These are phyloP conservation scores for Mormyrus proboscirostris DNA, from an alignment of 2,797 vertebrate genomes.

Conservation along the genomic window DNA sequence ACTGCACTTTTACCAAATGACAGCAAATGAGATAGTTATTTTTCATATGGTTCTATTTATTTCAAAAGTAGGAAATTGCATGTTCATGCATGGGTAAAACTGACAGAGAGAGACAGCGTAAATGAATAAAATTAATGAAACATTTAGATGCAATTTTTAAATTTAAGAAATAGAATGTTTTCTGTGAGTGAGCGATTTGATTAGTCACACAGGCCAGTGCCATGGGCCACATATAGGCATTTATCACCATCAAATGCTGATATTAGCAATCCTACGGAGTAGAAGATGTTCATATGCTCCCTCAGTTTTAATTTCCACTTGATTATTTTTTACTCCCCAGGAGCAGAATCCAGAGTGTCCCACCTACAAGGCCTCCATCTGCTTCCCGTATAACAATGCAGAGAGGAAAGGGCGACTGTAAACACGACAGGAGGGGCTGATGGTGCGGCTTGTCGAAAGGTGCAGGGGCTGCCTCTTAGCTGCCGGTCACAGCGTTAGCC, in stretches of 20 bases:
- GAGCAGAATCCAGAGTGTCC: slow-evolving; percentile 63
- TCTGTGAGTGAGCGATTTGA: slow-evolving; percentile 28
- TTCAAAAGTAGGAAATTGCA: slow-evolving; percentile 6
- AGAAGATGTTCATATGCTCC: slow-evolving; percentile 49
- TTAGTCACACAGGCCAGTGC: slow-evolving; percentile 51
- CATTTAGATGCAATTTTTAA: background rate
- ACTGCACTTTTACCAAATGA: background rate
- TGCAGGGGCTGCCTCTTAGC: slow-evolving; percentile 27
- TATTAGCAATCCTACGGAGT: slow-evolving; percentile 50
- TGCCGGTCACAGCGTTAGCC: slow-evolving; percentile 16
- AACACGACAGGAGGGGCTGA: background rate
- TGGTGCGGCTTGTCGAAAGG: background rate
- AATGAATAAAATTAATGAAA: slow-evolving; percentile 10
- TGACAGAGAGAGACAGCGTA: background rate
- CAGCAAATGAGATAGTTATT: background rate
- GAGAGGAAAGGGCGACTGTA: slow-evolving; percentile 13
- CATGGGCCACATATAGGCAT: slow-evolving; percentile 49
- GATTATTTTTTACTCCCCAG: slow-evolving; percentile 40
- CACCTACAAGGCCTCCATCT: slow-evolving; percentile 74
- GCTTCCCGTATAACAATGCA: slow-evolving; percentile 45
- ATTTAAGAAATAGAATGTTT: slow-evolving; percentile 13
- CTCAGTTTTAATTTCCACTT: slow-evolving; percentile 50
- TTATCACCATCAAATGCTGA: slow-evolving; percentile 58
- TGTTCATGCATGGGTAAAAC: slow-evolving; percentile 8
- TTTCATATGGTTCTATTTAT: background rate